A percentile compares a stretch with the other conserved stretches of the same genome.
Evolutionary conservation across 2,888 invertebrate species (phyloP).

Genomic region (Brassicogethes aeneus): DNA sequence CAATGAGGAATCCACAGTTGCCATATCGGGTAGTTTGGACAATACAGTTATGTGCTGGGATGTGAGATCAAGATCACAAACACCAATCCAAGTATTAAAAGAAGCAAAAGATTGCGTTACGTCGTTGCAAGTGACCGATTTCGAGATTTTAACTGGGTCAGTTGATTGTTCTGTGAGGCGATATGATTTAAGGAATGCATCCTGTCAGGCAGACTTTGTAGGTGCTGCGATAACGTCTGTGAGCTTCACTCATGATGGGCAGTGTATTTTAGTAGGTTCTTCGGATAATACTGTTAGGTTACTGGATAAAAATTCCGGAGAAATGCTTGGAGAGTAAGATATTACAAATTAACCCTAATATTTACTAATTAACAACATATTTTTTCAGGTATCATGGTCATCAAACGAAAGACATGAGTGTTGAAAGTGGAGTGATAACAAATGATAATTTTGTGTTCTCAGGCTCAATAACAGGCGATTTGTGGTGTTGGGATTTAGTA

Average conservation of each 20-base stretch:
- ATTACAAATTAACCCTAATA: constrained; percentile 7
- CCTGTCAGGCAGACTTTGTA: constrained; percentile 73
- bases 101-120: constrained; percentile 92
- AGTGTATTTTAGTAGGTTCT: constrained; percentile 81
- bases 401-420: constrained; percentile 67
- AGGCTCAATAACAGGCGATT: constrained; percentile 79
- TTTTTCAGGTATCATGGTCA: constrained; percentile 69
- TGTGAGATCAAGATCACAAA: constrained; percentile 54
- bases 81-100: constrained; percentile 72
- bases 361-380: constrained; percentile 4
- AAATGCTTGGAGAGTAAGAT: constrained; percentile 57
- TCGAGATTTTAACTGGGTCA: constrained; percentile 84
- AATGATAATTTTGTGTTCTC: constrained; percentile 81
- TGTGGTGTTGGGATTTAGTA: constrained; percentile 87
- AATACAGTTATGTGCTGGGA: constrained; percentile 93
- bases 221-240: constrained; percentile 79
- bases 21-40: constrained; percentile 89
- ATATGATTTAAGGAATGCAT: constrained; percentile 87
- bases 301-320: constrained; percentile 81
- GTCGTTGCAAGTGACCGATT: constrained; percentile 69
- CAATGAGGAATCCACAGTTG: constrained; percentile 91
- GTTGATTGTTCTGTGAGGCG: constrained; percentile 79
- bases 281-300: constrained; percentile 75
- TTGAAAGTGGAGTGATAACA: constrained; percentile 79
- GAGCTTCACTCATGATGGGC: constrained; percentile 83